Conservation (phyloP, 2,113 vertebrate genomes). For the Kryptolebias marmoratus region DNA sequence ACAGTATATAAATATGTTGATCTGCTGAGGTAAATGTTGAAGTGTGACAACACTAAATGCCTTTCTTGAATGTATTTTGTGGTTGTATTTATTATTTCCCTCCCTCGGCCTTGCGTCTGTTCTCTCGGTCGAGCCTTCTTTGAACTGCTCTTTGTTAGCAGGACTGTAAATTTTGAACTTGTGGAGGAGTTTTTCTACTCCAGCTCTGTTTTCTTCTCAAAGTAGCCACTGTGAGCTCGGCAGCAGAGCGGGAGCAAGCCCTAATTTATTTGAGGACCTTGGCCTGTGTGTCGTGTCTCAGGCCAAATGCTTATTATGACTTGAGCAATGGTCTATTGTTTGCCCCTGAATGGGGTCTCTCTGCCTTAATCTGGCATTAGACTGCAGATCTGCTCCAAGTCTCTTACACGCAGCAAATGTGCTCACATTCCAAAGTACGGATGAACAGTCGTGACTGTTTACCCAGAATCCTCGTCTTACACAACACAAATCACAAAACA, state of each 20-base stretch:
- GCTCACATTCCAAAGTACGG: slow-evolving; percentile 60
- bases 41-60: slow-evolving; percentile 65
- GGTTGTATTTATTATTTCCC: slow-evolving; percentile 48
- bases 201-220: slow-evolving; percentile 10
- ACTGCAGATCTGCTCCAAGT: slow-evolving; percentile 76
- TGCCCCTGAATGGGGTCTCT: slow-evolving; percentile 73
- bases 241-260: slow-evolving; percentile 20
- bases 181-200: slow-evolving; percentile 14
- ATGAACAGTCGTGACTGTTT: slow-evolving; percentile 38
- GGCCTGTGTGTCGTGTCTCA: slow-evolving; percentile 61
- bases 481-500: slow-evolving; percentile 25
- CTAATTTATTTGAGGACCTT: slow-evolving; percentile 51
- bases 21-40: slow-evolving; percentile 47
- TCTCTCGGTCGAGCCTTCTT: slow-evolving; percentile 10
- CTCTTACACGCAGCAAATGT: slow-evolving; percentile 66
- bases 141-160: slow-evolving; percentile 11
- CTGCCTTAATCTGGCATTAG: slow-evolving; percentile 78
- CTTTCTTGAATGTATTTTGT: slow-evolving; percentile 39
- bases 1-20: slow-evolving; percentile 33
- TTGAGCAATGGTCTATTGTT: slow-evolving; percentile 81
- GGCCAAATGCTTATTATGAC: slow-evolving; percentile 75
- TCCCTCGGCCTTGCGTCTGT: not conserved
- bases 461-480: slow-evolving; percentile 27
- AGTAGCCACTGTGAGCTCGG: slow-evolving; percentile 25
- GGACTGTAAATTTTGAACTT: slow-evolving; percentile 26